phyloP scores from a whole-genome alignment of 2,888 invertebrate genomes.

The Escarpia spicata region DNA sequence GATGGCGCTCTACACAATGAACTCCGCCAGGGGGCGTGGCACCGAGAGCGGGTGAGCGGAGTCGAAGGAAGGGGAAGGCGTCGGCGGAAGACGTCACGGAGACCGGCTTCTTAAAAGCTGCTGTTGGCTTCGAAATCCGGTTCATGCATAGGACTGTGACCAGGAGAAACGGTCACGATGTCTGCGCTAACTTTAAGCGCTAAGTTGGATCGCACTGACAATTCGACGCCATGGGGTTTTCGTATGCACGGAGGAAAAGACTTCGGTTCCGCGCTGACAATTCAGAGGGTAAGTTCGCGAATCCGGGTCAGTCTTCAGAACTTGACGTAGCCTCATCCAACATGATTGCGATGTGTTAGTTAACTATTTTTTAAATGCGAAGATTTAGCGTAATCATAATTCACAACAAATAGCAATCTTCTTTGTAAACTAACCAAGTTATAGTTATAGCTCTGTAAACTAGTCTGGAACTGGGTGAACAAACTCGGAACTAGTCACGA shows the following conservation, averaged over 20 bases:
- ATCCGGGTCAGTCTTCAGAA: background rate
- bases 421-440: background rate
- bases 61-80: slow-evolving; percentile 13
- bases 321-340: background rate
- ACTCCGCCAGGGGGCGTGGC: background rate
- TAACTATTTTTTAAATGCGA: no score
- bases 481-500: background rate
- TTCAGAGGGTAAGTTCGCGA: slow-evolving; percentile 53
- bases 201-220: slow-evolving; percentile 42
- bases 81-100: slow-evolving; percentile 4
- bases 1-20: background rate
- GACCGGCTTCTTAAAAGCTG: slow-evolving; percentile 11
- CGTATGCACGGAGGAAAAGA: slow-evolving; percentile 66
- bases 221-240: slow-evolving; percentile 64
- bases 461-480: background rate
- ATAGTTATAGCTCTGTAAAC: background rate
- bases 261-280: slow-evolving; percentile 60
- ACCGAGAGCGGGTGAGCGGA: background rate
- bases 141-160: slow-evolving; percentile 16
- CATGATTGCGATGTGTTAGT: background rate
- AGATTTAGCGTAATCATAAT: background rate
- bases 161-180: background rate
- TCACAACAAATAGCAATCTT: background rate
- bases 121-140: slow-evolving; percentile 13
- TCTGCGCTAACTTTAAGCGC: slow-evolving; percentile 37